Evolutionary conservation across 2,113 vertebrate genomes (phyloP).

Genomic region (Chauna torquata): DNA sequence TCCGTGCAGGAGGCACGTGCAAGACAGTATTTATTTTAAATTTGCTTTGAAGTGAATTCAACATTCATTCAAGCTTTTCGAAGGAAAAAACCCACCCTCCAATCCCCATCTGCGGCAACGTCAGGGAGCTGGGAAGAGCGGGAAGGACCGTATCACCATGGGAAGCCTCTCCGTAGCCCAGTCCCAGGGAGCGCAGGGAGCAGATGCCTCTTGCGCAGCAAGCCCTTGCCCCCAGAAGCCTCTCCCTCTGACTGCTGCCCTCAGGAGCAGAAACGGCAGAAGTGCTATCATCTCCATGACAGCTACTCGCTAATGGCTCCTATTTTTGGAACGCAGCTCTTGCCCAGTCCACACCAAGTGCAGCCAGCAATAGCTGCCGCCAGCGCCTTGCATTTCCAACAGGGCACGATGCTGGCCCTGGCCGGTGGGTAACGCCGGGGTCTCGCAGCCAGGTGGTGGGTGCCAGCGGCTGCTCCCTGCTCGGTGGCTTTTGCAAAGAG

Average conservation of each 20-base stretch:
- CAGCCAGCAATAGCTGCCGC: rapidly evolving
- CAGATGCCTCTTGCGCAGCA: not conserved
- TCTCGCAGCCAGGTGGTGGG: too few species aligned
- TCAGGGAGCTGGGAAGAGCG: not conserved
- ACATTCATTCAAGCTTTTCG: not conserved
- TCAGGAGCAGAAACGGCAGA: not conserved
- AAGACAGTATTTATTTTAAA: not conserved
- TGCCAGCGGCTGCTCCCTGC: not conserved
- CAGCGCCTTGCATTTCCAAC: rapidly evolving
- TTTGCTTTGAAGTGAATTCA: not conserved
- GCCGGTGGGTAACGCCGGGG: too few species aligned
- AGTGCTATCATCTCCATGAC: not conserved
- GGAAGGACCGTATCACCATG: not conserved
- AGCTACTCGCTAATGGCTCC: too few species aligned
- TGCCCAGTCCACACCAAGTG: rapidly evolving
- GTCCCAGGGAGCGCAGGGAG: not conserved
- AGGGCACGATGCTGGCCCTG: rapidly evolving
- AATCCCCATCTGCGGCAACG: not conserved
- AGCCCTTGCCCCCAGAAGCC: not conserved
- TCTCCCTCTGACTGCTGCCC: not conserved
- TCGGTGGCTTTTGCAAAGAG: not conserved
- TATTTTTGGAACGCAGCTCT: too few species aligned
- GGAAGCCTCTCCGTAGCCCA: not conserved
- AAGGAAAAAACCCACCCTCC: not conserved
- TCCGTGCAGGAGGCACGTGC: not conserved